These are phyloP conservation scores for Variabilichromis moorii DNA, from an alignment of 2,113 vertebrate genomes.

Conservation along the genomic window DNA sequence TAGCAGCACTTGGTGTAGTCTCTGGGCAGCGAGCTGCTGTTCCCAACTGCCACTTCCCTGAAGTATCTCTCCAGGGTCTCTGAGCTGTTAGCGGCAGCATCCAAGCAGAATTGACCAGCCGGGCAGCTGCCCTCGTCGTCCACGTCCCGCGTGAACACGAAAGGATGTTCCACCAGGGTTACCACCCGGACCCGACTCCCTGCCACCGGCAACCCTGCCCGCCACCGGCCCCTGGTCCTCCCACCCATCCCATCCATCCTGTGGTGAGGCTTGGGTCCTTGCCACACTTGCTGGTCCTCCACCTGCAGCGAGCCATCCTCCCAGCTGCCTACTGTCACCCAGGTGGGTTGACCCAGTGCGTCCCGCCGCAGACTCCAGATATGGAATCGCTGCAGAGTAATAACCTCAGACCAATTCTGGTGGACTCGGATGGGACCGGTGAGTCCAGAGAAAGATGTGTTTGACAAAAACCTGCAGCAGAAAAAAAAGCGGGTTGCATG, in stretches of 20 bases:
- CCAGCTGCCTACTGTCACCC: constrained; percentile 87
- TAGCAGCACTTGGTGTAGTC: constrained; percentile 81
- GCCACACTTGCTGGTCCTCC: constrained; percentile 69
- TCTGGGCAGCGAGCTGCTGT: constrained; percentile 61
- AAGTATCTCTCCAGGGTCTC: constrained; percentile 73
- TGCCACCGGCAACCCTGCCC: constrained; percentile 6
- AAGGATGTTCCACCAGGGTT: constrained; percentile 86
- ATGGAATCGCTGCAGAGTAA: constrained; percentile 69
- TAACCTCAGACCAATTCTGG: constrained; percentile 59
- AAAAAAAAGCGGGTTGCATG: neutral
- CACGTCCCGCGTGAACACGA: constrained; percentile 84
- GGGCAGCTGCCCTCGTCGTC: constrained; percentile 84
- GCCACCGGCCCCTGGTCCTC: constrained; percentile 32
- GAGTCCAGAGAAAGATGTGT: constrained; percentile 77
- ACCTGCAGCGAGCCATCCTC: constrained; percentile 66
- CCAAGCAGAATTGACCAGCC: constrained; percentile 82
- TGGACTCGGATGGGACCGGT: constrained; percentile 68
- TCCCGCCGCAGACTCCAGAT: constrained; percentile 82
- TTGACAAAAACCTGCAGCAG: constrained; percentile 77
- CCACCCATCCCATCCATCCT: constrained; percentile 19
- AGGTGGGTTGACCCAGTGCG: constrained; percentile 75
- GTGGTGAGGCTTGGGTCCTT: constrained; percentile 20
- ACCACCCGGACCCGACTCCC: constrained; percentile 77
- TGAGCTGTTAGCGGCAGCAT: constrained; percentile 76
- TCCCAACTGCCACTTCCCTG: constrained; percentile 56